Percentiles rank a stretch among this genome's conserved stretches.
Evolutionary conservation across 1,140 invertebrate genomes (phyloP).

Genomic region (Medauroidea extradentata): DNA sequence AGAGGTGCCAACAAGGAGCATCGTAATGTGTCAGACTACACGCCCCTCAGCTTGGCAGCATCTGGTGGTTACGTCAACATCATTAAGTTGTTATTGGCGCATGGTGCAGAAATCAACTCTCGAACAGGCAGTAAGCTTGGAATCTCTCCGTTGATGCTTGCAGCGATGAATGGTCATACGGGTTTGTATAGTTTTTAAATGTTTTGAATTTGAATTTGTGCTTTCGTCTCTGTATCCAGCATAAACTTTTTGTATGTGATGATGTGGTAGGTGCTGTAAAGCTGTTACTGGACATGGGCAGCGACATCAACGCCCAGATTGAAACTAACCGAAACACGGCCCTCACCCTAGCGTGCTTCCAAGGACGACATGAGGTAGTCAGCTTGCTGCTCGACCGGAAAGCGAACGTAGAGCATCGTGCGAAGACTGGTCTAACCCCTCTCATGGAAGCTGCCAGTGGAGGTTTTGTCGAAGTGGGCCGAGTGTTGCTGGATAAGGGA

Average conservation of each 20-base stretch:
- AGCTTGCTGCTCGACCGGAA: constrained; percentile 92
- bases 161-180: constrained; percentile 99
- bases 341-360: constrained; percentile 97
- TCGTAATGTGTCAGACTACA: constrained; percentile 98
- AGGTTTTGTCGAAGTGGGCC: constrained; percentile 93
- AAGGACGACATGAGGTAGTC: constrained; percentile 97
- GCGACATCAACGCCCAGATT: constrained; percentile 99
- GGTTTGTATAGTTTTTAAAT: constrained; percentile 34
- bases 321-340: constrained; percentile 99
- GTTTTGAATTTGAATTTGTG: not conserved
- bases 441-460: constrained; percentile 99
- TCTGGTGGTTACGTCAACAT: constrained; percentile 99
- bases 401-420: constrained; percentile 98
- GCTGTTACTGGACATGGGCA: constrained; percentile 93
- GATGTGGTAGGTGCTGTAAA: constrained; percentile 66
- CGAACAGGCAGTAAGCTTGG: constrained; percentile 94
- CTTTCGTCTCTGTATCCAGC: not conserved
- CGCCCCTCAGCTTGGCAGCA: constrained; percentile 93
- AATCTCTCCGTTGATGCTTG: constrained; percentile 98
- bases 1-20: constrained; percentile 96
- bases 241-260: too few species aligned
- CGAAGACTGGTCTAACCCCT: constrained; percentile 97
- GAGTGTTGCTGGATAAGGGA: constrained; percentile 91
- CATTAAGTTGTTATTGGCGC: constrained; percentile 87
- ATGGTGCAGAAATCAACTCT: constrained; percentile 97